Percentiles rank a stretch among this genome's conserved stretches.
Conservation (phyloP, 2,113 vertebrate species). For the Pelvicachromis taeniatus region DNA sequence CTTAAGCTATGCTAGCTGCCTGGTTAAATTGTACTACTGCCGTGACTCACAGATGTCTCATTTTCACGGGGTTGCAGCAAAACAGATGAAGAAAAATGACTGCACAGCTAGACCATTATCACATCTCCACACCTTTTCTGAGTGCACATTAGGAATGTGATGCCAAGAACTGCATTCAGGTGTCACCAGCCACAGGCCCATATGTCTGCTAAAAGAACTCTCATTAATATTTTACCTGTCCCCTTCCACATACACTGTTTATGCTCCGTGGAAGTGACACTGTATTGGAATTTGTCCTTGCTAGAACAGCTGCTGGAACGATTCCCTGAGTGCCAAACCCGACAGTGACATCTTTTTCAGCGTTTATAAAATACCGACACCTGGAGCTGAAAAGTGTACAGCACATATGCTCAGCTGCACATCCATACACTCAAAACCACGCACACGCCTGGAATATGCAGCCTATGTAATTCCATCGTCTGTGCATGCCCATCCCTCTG, state of each 20-base stretch:
- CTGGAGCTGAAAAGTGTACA: neutral
- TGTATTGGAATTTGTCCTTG: neutral
- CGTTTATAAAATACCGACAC: neutral
- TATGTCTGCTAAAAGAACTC: neutral
- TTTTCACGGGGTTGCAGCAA: neutral
- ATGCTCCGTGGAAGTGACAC: neutral
- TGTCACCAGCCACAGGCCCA: neutral
- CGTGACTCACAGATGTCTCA: neutral
- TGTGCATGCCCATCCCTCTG: slow-evolving; percentile 32
- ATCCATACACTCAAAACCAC: neutral
- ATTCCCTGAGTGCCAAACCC: neutral
- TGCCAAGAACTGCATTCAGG: neutral
- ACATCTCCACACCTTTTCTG: neutral
- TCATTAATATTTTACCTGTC: neutral
- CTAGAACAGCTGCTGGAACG: neutral
- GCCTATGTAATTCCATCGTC: slow-evolving; percentile 47
- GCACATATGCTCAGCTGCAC: neutral
- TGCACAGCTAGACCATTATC: neutral
- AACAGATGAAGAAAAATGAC: neutral
- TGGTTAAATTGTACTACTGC: neutral
- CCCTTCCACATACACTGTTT: neutral
- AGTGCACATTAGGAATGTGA: neutral
- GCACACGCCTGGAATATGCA: neutral
- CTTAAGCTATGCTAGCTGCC: neutral
- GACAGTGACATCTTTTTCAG: neutral